A percentile compares a stretch with the other conserved stretches of the same genome.
These are phyloP conservation scores for Ommatoiulus sabulosus DNA, from an alignment of 2,888 invertebrate genomes.

Conservation along the genomic window DNA sequence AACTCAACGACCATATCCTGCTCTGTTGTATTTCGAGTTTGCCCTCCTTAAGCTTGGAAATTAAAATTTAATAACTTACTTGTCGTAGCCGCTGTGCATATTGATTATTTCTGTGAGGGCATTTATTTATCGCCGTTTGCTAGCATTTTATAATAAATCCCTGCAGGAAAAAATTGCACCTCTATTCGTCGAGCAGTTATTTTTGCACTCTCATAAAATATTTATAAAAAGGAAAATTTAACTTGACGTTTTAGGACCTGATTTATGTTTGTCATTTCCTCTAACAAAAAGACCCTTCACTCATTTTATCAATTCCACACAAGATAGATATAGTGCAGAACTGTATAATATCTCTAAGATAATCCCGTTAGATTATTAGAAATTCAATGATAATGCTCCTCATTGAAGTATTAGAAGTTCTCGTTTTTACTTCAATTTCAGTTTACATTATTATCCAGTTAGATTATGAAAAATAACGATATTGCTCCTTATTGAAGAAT, in stretches of 20 bases:
- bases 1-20: conserved; percentile 2
- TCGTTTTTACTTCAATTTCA: not conserved
- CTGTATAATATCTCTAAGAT: no score
- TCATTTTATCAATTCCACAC: not conserved
- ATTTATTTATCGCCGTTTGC: not conserved
- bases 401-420: not conserved
- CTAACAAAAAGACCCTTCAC: not conserved
- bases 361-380: not conserved
- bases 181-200: not conserved
- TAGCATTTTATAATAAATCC: not conserved
- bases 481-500: no score
- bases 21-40: not conserved
- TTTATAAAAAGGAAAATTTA: not conserved
- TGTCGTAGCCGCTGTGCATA: not conserved
- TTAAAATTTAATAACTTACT: conserved; percentile 38
- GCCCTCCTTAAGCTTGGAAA: not conserved
- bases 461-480: no score
- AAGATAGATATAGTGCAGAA: no score
- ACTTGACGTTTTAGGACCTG: not conserved
- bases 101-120: not conserved
- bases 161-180: not conserved
- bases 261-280: not conserved
- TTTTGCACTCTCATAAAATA: not conserved
- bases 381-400: not conserved
- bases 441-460: not conserved